Evolutionary conservation across 2,797 vertebrate species (phyloP).

Genomic region (Emydoidea blandingii): DNA sequence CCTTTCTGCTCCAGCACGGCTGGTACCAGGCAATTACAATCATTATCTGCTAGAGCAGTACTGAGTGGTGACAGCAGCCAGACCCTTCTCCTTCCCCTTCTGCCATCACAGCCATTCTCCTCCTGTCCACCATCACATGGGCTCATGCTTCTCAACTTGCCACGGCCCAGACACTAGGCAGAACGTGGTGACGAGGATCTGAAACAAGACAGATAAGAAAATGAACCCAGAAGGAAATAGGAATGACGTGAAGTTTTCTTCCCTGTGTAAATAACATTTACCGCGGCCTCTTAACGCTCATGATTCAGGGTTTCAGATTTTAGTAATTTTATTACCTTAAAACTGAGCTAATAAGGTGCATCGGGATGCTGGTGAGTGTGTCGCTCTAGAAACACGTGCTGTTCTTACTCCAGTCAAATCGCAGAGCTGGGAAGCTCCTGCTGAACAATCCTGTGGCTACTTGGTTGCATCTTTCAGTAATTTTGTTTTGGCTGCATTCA

Average conservation of each 20-base stretch:
- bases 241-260: neutral
- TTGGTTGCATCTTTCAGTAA: neutral
- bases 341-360: neutral
- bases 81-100: neutral
- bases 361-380: rapidly evolving
- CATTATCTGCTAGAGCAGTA: neutral
- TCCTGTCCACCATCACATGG: neutral
- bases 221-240: neutral
- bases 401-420: neutral
- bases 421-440: neutral
- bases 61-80: neutral
- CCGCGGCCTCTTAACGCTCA: neutral
- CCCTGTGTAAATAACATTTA: neutral
- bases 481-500: neutral
- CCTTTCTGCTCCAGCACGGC: neutral
- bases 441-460: neutral
- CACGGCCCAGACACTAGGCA: neutral
- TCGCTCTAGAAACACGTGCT: neutral
- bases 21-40: neutral
- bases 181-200: neutral
- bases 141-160: neutral
- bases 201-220: neutral
- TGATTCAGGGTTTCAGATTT: neutral
- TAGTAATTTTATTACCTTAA: neutral
- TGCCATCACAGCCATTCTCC: neutral